Evolutionary conservation across 2,797 vertebrate species (phyloP), one percentile per base, ranked within the genome.

Genomic region (Poecilia picta): DNA sequence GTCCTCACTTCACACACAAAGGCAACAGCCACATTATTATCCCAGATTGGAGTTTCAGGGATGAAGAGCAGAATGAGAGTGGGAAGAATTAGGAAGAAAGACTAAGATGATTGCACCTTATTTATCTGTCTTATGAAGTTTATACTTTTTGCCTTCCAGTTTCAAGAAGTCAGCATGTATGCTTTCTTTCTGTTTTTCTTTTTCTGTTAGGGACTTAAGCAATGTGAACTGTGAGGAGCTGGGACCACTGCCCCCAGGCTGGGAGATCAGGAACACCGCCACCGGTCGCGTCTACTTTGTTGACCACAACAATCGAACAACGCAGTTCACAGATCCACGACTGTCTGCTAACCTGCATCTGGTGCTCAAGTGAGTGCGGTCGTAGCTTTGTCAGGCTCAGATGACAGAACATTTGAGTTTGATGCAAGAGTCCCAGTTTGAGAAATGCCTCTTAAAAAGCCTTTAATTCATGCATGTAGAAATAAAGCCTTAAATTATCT

Each of bases 181-280:
- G 13, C 5, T 46, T 16, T 72, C 28, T n/a, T 16, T 41, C 20
- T 15, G 6, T 36, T 33, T 72, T 2, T n/a, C 18, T 25, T 73
- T 53, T 91, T 64, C 91, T 84, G 90, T 72, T 90, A 99, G 98
- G 96, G 98, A 99, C 94, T 96, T 99, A 86, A 98, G 97, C 94
- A 98, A 98, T 94, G 97, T 99, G 91, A 98, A 98, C 96, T 99
- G 98, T 91, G 98, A 99, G 94, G 98, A 98, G 94, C 96, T 99
- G 91, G 98, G 98, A 85, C 98, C 98, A 0, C 94, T 99, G 94
- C 98, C 97, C 83, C 97, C 97, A 84, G 98, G 98, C 95, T 99
- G 98, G 98, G 98, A 99, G 95, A 98, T 98, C 90, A 96, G 98
- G 77, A 99, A 98, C 95, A 99, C 98, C 0, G 98, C 98, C 46